These are phyloP conservation scores for Cylloceria caligata DNA, from an alignment of 2,888 invertebrate species.

Conservation along the genomic window DNA sequence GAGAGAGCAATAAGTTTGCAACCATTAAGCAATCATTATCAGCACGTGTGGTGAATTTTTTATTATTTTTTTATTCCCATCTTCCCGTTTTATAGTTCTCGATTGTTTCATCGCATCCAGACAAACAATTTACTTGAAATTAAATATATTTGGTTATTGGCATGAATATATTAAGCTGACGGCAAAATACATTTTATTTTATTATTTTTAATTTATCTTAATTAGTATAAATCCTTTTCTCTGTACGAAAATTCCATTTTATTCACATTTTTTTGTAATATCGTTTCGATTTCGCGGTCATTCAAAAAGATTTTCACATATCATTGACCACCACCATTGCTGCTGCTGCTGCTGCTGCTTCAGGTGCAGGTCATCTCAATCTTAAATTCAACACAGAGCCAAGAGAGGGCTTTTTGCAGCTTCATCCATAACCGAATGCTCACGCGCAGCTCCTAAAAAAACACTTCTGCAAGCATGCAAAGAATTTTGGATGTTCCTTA, in stretches of 20 bases:
- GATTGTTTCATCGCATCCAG: neutral
- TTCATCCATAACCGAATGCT: neutral
- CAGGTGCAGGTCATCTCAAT: conserved; percentile 15
- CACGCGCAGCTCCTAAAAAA: neutral
- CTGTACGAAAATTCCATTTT: neutral
- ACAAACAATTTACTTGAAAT: neutral
- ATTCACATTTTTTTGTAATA: neutral
- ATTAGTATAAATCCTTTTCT: neutral
- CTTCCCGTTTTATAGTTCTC: neutral
- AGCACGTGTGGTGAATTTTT: conserved; percentile 26
- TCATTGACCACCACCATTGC: conserved; percentile 64
- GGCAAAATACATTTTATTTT: neutral
- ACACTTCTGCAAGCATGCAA: neutral
- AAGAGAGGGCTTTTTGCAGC: neutral
- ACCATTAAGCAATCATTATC: conserved; percentile 47
- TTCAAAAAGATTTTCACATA: conserved; percentile 8
- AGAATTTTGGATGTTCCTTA: neutral
- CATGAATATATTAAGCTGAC: neutral
- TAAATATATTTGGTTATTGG: neutral
- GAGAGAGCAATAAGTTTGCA: conserved; percentile 71
- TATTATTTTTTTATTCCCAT: conserved; percentile 23
- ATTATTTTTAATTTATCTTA: neutral
- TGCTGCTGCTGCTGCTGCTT: conserved; percentile 49
- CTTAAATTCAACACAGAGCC: conserved; percentile 5
- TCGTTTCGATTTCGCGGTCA: neutral